Base-by-base conservation (phyloP, 2,113 vertebrate species). In the Callionymus lyra region DNA sequence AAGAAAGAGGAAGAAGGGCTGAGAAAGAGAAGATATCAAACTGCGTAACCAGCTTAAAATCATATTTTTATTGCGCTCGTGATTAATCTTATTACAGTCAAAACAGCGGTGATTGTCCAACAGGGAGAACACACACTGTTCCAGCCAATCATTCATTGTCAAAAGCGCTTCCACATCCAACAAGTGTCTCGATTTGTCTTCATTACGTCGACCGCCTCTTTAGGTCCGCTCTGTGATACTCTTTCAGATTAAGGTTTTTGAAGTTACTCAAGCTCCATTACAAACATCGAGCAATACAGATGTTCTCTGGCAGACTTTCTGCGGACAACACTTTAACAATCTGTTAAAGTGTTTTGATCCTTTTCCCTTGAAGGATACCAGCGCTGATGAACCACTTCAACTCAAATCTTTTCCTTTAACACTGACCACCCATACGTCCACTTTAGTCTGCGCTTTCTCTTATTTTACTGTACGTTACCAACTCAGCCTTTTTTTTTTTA, bases 31-130 rank as follows among this genome's bases (percentile, higher is more conserved):
- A 53, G 31, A 50, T 45, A 3, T n/a, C 46, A 36, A 44, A 41
- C 64, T n/a, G 39, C 35, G 46, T 31, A 62, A 60, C 63, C 69
- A 56, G 59, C 56, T 46, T 58, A 47, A 51, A 61, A 67, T 63
- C 73, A 63, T 75, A 63, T 72, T 65, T 75, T 59, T 44, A 48
- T 63, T 65, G 51, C 69, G 59, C 67, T 82, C 63, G 21, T 27
- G 21, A 27, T 27, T 27, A 27, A 27, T 27, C 21, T 27, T 27
- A 27, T 27, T 27, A 8, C 21, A 60, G 69, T 70, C 75, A 74
- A 57, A 65, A 68, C 59, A 80, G 79, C 74, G 77, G 53, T 65
- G 69, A 63, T 14, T 68, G 44, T 50, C 59, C 72, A 61, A 40
- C 60, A 44, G 68, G 53, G 70, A 72, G 58, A 59, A 45, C 47